Percentiles rank a stretch among this genome's conserved stretches.
Conservation (phyloP, 2,888 invertebrate species). For the Sarcophaga caerulescens region DNA sequence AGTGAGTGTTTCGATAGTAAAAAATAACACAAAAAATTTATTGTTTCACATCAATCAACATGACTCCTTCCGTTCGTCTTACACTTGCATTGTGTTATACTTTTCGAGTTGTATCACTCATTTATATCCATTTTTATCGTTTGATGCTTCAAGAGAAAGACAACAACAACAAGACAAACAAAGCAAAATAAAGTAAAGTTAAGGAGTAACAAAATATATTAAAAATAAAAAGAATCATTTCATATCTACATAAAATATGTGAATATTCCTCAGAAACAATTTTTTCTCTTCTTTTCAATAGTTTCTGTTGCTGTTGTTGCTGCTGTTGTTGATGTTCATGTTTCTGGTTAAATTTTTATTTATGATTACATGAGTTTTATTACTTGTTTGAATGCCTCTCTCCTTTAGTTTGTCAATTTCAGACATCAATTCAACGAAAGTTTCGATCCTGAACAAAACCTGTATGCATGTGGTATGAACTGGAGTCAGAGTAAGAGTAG, state of each 20-base stretch:
- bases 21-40: conserved; percentile 37
- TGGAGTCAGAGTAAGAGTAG: conserved; percentile 1
- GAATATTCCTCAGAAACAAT: conserved; percentile 31
- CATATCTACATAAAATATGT: background rate
- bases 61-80: conserved; percentile 25
- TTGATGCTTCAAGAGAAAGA: background rate
- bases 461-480: background rate
- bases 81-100: background rate
- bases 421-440: conserved; percentile 49
- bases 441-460: no score
- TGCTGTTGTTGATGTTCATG: background rate
- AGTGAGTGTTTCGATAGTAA: conserved; percentile 44
- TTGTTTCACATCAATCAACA: conserved; percentile 61
- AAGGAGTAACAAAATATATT: no score
- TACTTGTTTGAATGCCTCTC: conserved; percentile 8
- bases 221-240: no score
- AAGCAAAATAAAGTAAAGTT: no score
- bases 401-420: conserved; percentile 47
- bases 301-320: no score
- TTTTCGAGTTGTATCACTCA: conserved; percentile 30
- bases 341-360: conserved; percentile 31
- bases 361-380: conserved; percentile 19
- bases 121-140: conserved; percentile 21
- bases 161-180: no score
- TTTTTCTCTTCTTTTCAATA: no score